Base-by-base conservation (phyloP, 2,797 vertebrate genomes). In the Liasis olivaceus region DNA sequence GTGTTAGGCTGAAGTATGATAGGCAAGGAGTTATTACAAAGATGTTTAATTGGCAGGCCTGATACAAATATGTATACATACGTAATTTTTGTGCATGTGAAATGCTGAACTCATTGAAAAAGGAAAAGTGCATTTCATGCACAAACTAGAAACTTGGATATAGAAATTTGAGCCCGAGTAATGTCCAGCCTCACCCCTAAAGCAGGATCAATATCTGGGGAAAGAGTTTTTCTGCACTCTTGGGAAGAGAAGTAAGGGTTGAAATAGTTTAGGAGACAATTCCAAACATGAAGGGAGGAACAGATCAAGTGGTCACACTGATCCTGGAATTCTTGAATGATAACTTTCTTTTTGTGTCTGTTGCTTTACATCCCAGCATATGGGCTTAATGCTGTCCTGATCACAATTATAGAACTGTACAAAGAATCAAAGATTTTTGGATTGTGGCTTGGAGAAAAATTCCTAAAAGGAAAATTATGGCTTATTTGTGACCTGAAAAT, bases 11-110 rank as follows among this genome's bases (percentile, higher is more conserved):
- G 95, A 63, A 88, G 95, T 94, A 95, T 14, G 58, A 96, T 96
- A 85, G 95, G 95, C 95, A 95, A 94, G 95, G 96, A 97, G 93
- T 94, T 95, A 95, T 97, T 96, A 97, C 97, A 96, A 5, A 3
- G 72, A 91, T 84, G 93, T 97, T 96, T 95, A 96, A 95, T 89
- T 89, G 96, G 86, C 96, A 90, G 95, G 94, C 95, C 95, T 6
- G 92, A 95, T 94, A 93, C 91, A 96, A 95, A 85, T 59, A 95
- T 91, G 93, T 97, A n/a, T 96, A 47, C 20, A 97, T 91, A 94
- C 95, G 94, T 93, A 93, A 26, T 28, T 90, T 95, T 91, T 89
- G 92, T 93, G 95, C 81, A 26, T 58, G 85, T 20, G 42, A 62
- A 85, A 94, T 88, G 88, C 95, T 94, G 95, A 96, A 96, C 31